A percentile compares a stretch with the other conserved stretches of the same genome.
These are phyloP conservation scores for Zygothrica quintamaculata DNA, from an alignment of 2,888 invertebrate genomes.

Conservation along the genomic window DNA sequence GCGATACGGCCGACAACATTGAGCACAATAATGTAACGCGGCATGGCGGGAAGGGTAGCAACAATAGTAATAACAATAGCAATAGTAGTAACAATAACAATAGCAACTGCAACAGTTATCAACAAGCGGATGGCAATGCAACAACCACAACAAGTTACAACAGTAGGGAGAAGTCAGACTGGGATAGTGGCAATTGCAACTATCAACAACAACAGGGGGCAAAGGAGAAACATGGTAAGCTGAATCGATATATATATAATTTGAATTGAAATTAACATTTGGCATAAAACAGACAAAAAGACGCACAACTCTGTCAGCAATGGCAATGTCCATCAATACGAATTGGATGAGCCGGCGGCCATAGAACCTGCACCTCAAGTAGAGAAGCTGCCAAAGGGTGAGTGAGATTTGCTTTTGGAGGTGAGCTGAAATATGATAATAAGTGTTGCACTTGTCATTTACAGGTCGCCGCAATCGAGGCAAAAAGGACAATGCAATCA, in stretches of 20 bases:
- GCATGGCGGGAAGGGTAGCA: slow-evolving; percentile 61
- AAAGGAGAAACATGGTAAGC: slow-evolving; percentile 76
- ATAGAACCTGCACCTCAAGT: slow-evolving; percentile 73
- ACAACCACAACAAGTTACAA: slow-evolving; percentile 68
- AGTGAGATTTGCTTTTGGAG: not conserved
- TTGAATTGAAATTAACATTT: slow-evolving; percentile 23
- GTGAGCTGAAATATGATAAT: not conserved
- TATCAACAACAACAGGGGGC: slow-evolving; percentile 69
- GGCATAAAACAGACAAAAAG: slow-evolving; percentile 67
- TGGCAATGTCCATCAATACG: slow-evolving; percentile 81
- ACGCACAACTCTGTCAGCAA: slow-evolving; percentile 70
- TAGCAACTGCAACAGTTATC: slow-evolving; percentile 67
- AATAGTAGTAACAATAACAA: slow-evolving; percentile 62
- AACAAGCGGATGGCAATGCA: slow-evolving; percentile 65
- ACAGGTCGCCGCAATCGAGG: slow-evolving; percentile 84
- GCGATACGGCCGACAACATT: slow-evolving; percentile 59
- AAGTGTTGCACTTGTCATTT: not conserved
- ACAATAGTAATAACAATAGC: slow-evolving; percentile 50
- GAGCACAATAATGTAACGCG: slow-evolving; percentile 61
- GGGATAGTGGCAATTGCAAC: slow-evolving; percentile 73
- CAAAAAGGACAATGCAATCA: slow-evolving; percentile 83
- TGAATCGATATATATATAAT: slow-evolving; percentile 22
- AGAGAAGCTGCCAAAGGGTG: slow-evolving; percentile 82
- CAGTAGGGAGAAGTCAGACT: slow-evolving; percentile 79
- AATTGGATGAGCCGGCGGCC: slow-evolving; percentile 78